These are phyloP conservation scores for Argopecten irradians DNA, from an alignment of 1,140 invertebrate genomes.

Conservation along the genomic window DNA sequence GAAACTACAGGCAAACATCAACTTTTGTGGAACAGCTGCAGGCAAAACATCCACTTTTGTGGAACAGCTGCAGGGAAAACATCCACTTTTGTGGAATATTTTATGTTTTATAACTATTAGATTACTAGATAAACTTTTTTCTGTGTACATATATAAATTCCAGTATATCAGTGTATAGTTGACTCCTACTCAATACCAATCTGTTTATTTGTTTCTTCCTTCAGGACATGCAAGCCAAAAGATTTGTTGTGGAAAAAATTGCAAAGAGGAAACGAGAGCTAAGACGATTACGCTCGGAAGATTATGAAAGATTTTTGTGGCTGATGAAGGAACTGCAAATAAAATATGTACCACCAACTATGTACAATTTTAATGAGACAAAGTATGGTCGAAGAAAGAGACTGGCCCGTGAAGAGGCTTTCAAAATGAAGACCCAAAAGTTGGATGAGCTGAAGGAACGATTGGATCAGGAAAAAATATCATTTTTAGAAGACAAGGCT, in stretches of 20 bases:
- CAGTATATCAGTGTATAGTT: slow-evolving; percentile 58
- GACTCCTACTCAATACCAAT: slow-evolving; percentile 65
- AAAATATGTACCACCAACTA: slow-evolving; percentile 79
- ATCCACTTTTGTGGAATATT: too few relatives aligned
- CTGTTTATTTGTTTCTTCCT: slow-evolving; percentile 68
- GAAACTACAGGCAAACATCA: too few relatives aligned
- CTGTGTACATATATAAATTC: slow-evolving; percentile 60
- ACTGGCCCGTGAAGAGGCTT: slow-evolving; percentile 83
- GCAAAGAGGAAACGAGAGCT: slow-evolving; percentile 86
- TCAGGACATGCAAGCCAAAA: slow-evolving; percentile 79
- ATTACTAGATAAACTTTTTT: slow-evolving; percentile 39
- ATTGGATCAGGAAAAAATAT: slow-evolving; percentile 83
- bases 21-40: too few relatives aligned
- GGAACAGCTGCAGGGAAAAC: too few relatives aligned
- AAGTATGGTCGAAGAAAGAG: slow-evolving; percentile 81
- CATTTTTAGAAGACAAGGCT: slow-evolving; percentile 82
- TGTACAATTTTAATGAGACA: slow-evolving; percentile 26
- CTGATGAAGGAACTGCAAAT: slow-evolving; percentile 88
- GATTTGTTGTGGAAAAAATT: slow-evolving; percentile 84
- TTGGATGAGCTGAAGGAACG: slow-evolving; percentile 81
- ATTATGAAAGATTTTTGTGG: slow-evolving; percentile 92
- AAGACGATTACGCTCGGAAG: slow-evolving; percentile 83
- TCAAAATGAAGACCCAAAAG: slow-evolving; percentile 82
- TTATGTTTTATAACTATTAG: too few relatives aligned
- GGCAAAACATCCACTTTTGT: too few relatives aligned